Evolutionary conservation across 2,888 invertebrate genomes (phyloP), one percentile per base, ranked within the genome.

Genomic region (Unio pictorum): DNA sequence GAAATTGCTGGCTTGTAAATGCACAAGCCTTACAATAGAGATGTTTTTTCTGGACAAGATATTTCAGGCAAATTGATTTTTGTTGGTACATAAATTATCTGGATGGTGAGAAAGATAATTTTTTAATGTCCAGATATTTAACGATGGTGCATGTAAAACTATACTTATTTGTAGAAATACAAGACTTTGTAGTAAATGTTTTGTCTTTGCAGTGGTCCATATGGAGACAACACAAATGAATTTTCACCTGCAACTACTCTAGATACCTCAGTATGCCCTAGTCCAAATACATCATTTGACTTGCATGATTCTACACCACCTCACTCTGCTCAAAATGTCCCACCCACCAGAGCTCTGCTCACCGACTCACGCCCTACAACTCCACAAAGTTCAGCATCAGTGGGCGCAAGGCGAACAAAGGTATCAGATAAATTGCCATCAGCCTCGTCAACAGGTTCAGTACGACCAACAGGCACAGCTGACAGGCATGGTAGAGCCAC

Each of bases 231-330:
- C 23, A 69, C 59, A 30, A 60, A 60, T 18, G 30, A 34, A 23
- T 61, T 57, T 61, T 61, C 69, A 2, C 45, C 34, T 65, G 66
- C 67, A 34, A 62, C 67, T 18, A 69, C 69, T 55, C 70, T 70
- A 20, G 64, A 67, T 11, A 67, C 70, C 34, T 73, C 73, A 28
- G 69, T 69, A 26, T 68, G 70, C 56, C 64, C 70, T 59, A 79
- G 76, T 70, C 77, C 74, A 18, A 70, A 74, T 57, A 75, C 72
- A 26, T 72, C 78, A 11, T 67, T 75, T 18, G 66, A 71, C 23
- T 72, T 67, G 20, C 64, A 68, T 4, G 67, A 68, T 45, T 66
- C 71, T n/a, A 72, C 64, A 56, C 67, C 69, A 28, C 17, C 26
- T 59, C 63, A 56, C 54, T 68, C 69, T 34, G 61, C 72, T 4